phyloP scores from a whole-genome alignment of 1,140 invertebrate species.

The Streblospio benedicti region DNA sequence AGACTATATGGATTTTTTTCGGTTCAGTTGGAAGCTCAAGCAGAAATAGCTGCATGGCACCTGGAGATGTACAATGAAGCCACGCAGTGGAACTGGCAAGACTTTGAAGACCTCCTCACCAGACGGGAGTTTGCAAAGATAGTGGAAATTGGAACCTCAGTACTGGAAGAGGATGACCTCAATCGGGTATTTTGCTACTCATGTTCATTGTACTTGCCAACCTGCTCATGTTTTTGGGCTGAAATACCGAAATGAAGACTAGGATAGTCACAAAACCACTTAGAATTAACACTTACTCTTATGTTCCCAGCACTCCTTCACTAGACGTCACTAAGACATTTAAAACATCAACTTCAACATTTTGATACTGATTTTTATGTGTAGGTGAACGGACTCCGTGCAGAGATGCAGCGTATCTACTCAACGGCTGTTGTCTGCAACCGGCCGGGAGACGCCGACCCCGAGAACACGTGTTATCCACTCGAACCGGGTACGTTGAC shows the following conservation, averaged over 20 bases:
- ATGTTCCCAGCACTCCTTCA: too few relatives aligned
- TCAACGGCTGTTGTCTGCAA: constrained; percentile 71
- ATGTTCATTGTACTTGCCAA: too few relatives aligned
- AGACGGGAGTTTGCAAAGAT: constrained; percentile 67
- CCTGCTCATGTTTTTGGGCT: too few relatives aligned
- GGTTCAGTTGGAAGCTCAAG: background rate
- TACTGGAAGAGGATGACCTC: constrained; percentile 43
- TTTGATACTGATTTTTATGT: background rate
- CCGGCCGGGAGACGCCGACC: constrained; percentile 42
- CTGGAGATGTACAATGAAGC: constrained; percentile 25
- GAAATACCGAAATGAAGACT: too few relatives aligned
- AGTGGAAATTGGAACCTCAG: constrained; percentile 64
- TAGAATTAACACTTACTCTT: too few relatives aligned
- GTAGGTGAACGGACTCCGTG: constrained; percentile 56
- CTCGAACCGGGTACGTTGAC: constrained; percentile 69
- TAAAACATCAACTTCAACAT: too few relatives aligned
- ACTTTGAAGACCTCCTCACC: constrained; percentile 59
- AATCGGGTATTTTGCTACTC: constrained; percentile 1
- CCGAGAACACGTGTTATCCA: constrained; percentile 55
- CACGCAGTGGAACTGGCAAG: constrained; percentile 51
- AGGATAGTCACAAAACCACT: too few relatives aligned
- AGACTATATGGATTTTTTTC: too few relatives aligned
- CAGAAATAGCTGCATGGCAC: constrained; percentile 4
- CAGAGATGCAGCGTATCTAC: constrained; percentile 69
- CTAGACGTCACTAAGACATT: too few relatives aligned